Base-by-base conservation (phyloP, 1,140 invertebrate species). In the Archegozetes longisetosus region DNA sequence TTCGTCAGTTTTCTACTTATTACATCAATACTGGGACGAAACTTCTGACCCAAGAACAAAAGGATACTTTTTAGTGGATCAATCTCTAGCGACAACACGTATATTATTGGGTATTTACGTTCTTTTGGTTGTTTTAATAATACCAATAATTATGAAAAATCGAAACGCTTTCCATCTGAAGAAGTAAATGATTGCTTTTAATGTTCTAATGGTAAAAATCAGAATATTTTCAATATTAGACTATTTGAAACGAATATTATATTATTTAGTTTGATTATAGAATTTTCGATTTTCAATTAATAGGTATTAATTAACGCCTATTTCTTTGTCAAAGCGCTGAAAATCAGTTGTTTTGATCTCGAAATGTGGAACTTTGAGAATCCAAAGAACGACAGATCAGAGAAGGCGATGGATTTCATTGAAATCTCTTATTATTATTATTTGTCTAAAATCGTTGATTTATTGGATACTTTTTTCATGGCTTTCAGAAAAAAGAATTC, bases 401-500 rank as follows among this genome's bases (percentile, higher is more conserved):
- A 52, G 3, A 24, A 27, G 20, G 58, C 47, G 4, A 58, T 56
- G 58, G 55, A 27, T 3, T 56, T 58, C 17, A 59, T 59, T 25
- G 13, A 63, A 3, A 47, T 63, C 13, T 61, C 60, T 2, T 55
- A 61, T 26, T 51, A 51, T 79, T 97, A 95, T 72, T 98, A 94
- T 74, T 84, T 95, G 72, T 95, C 91, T 52, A 98, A 98, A 74
- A 80, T 91, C 65, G 85, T 90, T 17, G 93, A 98, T 77, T 94
- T 96, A 73, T 81, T 87, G 23, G 92, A 97, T 74, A 96, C 92
- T 61, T 87, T 95, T 78, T 92, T 90, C 79, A 91, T 91, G 75
- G 84, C 90, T 67, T 74, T 90, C 66, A 79, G 87, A 65, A 91
- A 90, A 74, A 94, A 94, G 77, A 85, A 83, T 70, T 82, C 85